Evolutionary conservation across 2,888 invertebrate species (phyloP).

Genomic region (Eumacrocentrus americanus): DNA sequence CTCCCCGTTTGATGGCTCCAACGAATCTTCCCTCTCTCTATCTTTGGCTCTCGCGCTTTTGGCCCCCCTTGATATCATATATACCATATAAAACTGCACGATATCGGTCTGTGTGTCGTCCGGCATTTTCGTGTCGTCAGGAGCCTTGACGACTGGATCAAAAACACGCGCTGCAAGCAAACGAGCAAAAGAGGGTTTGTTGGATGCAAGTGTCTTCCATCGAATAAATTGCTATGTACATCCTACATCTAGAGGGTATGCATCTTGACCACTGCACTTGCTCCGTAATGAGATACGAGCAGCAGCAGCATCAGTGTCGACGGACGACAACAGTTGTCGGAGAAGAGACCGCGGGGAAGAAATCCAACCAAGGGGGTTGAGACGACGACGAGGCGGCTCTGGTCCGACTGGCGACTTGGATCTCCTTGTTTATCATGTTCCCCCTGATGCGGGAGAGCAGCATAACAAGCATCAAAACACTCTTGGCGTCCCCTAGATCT

Average conservation of each 20-base stretch:
- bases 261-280: not conserved
- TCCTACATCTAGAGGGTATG: too few species aligned
- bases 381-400: constrained; percentile 7
- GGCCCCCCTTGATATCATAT: constrained; percentile 8
- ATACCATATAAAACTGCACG: not conserved
- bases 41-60: constrained; percentile 12
- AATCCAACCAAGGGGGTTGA: too few species aligned
- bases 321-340: constrained; percentile 25
- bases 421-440: constrained; percentile 36
- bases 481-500: constrained; percentile 36
- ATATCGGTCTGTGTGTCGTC: not conserved
- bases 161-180: too few species aligned
- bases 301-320: constrained; percentile 32
- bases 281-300: not conserved
- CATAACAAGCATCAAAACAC: constrained; percentile 37
- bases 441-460: constrained; percentile 18
- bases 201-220: not conserved
- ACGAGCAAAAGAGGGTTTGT: not conserved
- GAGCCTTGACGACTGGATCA: constrained; percentile 7
- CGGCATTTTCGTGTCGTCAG: constrained; percentile 2
- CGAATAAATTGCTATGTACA: not conserved
- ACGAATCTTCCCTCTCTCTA: constrained; percentile 30
- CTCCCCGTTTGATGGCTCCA: constrained; percentile 31
- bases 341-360: constrained; percentile 14
- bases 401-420: constrained; percentile 31